Base-by-base conservation (phyloP, 2,888 invertebrate species). In the Pomacea canaliculata region DNA sequence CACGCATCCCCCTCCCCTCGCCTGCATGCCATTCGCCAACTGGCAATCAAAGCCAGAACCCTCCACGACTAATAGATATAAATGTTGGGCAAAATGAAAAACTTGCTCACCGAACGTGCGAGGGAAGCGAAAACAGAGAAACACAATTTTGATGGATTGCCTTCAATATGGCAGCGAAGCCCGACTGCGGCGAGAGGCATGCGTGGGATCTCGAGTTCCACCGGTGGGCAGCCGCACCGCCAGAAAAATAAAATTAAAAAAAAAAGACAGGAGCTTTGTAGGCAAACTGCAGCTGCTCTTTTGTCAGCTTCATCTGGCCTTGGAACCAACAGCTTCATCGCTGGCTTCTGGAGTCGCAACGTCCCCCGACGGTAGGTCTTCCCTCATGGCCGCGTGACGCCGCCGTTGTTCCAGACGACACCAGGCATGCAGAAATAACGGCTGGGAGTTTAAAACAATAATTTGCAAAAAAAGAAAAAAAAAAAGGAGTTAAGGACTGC, bases 81-180 rank as follows among this genome's bases (percentile, higher is more conserved):
- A 71, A 71, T 71, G 71, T 37, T 27, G 7, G 18, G 70, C 67
- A 23, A 59, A 70, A 59, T 70, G 70, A 70, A 70, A 70, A 70
- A 49, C 60, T 70, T 27, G 23, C 37, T 59, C 60, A 27, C 59
- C 51, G 56, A 46, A 37, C 59, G 59, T 60, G 59, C 59, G 56
- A 23, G 51, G n/a, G 63, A 27, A 69, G 51, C 69, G 69, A 69
- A 70, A 60, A 70, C 70, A 27, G 70, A 70, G 70, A 13, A 37
- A 13, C 60, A 23, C n/a, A 56, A 60, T 51, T 13, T 70, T 70
- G 70, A 70, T 60, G 56, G 51, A 70, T 70, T 37, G 70, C 60
- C 27, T 60, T 60, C 70, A n/a, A 70, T 70, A 70, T 60, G n/a
- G 59, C 27, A 27, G 51, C 37, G 18, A 19, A 37, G 23, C 7